Conservation (phyloP, 2,888 invertebrate genomes). For the Rhorus exstirpatorius region DNA sequence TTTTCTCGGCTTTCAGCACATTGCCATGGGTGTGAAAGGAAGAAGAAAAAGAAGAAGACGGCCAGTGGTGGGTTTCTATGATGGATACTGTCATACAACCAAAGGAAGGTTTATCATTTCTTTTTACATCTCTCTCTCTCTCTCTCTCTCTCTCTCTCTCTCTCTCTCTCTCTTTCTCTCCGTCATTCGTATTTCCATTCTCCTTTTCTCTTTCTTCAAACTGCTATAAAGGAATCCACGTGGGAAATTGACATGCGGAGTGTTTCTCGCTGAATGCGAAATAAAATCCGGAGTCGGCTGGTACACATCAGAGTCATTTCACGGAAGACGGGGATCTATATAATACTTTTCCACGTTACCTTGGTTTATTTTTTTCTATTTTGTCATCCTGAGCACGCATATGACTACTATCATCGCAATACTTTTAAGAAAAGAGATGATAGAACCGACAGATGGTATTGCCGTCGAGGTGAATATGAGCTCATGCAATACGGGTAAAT, state of each 20-base stretch:
- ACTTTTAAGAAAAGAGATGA: background rate
- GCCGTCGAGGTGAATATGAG: background rate
- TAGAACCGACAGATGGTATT: background rate
- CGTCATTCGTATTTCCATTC: conserved; percentile 12
- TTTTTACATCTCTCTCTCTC: too few relatives aligned
- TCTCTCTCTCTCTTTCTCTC: background rate
- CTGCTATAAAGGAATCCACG: conserved; percentile 73
- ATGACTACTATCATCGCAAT: background rate
- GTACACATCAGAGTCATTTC: conserved; percentile 58
- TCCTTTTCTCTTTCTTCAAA: conserved; percentile 12
- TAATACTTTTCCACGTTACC: background rate
- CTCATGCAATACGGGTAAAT: too few relatives aligned
- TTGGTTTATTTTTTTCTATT: conserved; percentile 19
- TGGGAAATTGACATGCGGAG: conserved; percentile 75
- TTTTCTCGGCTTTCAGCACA: too few relatives aligned
- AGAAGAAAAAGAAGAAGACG: conserved; percentile 1
- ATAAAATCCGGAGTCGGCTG: conserved; percentile 57
- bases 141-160: background rate
- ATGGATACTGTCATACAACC: conserved; percentile 4
- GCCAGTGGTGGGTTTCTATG: background rate
- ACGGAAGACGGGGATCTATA: background rate
- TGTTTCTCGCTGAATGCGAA: conserved; percentile 66
- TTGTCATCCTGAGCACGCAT: conserved; percentile 19
- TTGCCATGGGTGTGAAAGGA: background rate
- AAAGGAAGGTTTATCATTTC: conserved; percentile 27